Percentiles rank a stretch among this genome's conserved stretches.
phyloP scores from a whole-genome alignment of 2,797 vertebrate species.

The Lagorchestes hirsutus region DNA sequence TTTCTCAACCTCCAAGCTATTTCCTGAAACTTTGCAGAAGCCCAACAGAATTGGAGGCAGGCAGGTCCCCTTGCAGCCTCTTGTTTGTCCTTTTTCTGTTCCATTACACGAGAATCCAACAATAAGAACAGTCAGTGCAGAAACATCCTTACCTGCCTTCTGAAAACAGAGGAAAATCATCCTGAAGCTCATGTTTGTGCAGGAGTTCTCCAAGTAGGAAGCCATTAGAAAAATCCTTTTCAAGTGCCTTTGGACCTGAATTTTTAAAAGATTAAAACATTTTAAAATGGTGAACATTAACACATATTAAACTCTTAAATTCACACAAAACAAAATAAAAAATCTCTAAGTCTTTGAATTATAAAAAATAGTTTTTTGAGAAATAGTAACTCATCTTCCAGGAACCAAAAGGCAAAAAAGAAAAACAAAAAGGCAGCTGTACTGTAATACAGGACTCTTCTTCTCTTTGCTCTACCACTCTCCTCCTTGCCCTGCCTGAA shows the following conservation, averaged over 20 bases:
- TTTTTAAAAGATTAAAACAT: slow-evolving; percentile 56
- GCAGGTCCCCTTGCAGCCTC: not conserved
- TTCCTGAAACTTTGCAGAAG: not conserved
- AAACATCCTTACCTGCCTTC: slow-evolving; percentile 91
- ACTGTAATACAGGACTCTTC: not conserved
- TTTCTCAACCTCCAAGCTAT: not conserved
- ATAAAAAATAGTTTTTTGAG: slow-evolving; percentile 31
- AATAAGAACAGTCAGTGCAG: not conserved
- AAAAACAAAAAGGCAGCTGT: not conserved
- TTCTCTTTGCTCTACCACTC: not conserved
- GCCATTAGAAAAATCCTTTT: slow-evolving; percentile 92
- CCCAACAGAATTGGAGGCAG: not conserved
- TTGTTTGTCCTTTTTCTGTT: not conserved
- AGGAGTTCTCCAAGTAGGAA: slow-evolving; percentile 96
- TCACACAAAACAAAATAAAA: slow-evolving; percentile 7
- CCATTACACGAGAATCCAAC: not conserved
- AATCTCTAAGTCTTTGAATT: slow-evolving; percentile 5
- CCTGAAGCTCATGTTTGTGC: slow-evolving; percentile 92
- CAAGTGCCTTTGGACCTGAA: slow-evolving; percentile 90
- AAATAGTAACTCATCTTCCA: slow-evolving; percentile 23
- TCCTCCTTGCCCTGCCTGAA: not conserved
- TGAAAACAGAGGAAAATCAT: slow-evolving; percentile 93
- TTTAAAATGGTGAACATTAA: slow-evolving; percentile 46
- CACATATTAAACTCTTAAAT: not conserved
- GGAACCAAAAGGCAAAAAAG: slow-evolving; percentile 24